These are phyloP conservation scores for Beris chalybata DNA, from an alignment of 2,888 invertebrate genomes.

Conservation along the genomic window DNA sequence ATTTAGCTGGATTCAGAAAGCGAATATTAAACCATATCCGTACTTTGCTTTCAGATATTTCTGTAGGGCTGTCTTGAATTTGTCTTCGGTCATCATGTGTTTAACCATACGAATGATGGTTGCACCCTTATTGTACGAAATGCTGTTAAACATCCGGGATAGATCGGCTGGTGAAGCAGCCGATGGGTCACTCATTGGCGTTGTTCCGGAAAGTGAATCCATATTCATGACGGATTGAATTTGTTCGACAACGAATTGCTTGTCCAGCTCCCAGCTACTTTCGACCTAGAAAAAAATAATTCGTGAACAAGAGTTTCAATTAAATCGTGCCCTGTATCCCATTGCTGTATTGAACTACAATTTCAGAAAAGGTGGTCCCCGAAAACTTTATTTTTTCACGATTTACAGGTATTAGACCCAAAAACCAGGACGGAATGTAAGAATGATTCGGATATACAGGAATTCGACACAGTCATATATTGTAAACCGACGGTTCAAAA, in stretches of 20 bases:
- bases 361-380: too few relatives aligned
- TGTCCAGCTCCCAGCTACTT: slow-evolving; percentile 64
- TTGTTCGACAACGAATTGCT: slow-evolving; percentile 72
- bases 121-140: slow-evolving; percentile 72
- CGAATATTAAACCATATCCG: background rate
- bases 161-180: slow-evolving; percentile 64
- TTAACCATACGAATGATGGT: slow-evolving; percentile 69
- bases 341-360: too few relatives aligned
- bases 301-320: too few relatives aligned
- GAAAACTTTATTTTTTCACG: too few relatives aligned
- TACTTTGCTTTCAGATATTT: slow-evolving; percentile 57
- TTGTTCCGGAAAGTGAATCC: slow-evolving; percentile 63
- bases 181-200: slow-evolving; percentile 62
- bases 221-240: slow-evolving; percentile 64
- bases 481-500: too few relatives aligned
- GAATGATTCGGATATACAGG: too few relatives aligned
- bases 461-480: too few relatives aligned
- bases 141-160: slow-evolving; percentile 64
- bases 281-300: slow-evolving; percentile 60
- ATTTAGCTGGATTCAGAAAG: background rate
- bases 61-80: slow-evolving; percentile 61
- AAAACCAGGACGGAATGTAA: too few relatives aligned
- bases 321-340: too few relatives aligned
- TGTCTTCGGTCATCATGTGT: slow-evolving; percentile 60
- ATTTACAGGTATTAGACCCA: too few relatives aligned